phyloP scores from a whole-genome alignment of 2,888 invertebrate species.

The Eumacrocentrus americanus region DNA sequence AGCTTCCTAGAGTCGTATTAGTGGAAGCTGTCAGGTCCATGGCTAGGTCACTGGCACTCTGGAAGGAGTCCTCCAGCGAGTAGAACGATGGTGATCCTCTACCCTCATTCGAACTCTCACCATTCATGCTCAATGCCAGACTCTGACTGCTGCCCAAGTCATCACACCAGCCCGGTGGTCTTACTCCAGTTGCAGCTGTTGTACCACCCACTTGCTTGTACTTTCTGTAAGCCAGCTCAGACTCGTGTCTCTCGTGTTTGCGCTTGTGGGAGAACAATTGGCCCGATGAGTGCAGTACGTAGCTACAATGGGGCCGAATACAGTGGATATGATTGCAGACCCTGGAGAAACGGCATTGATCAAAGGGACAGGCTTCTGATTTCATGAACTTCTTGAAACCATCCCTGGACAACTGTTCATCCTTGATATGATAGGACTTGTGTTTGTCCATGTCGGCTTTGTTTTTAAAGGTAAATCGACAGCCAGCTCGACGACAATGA shows the following conservation, averaged over 20 bases:
- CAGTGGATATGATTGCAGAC: conserved; percentile 99
- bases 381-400: conserved; percentile 99
- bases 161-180: conserved; percentile 57
- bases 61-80: conserved; percentile 59
- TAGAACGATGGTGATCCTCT: conserved; percentile 64
- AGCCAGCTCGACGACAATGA: conserved; percentile 89
- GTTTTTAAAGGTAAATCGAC: conserved; percentile 96
- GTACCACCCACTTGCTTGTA: conserved; percentile 67
- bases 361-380: conserved; percentile 90
- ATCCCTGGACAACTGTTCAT: conserved; percentile 92
- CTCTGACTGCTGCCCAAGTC: conserved; percentile 45
- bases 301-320: conserved; percentile 92
- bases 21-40: conserved; percentile 58
- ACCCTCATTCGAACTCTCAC: conserved; percentile 65
- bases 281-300: conserved; percentile 94
- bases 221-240: conserved; percentile 85
- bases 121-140: conserved; percentile 60
- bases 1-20: conserved; percentile 40
- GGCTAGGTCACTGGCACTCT: conserved; percentile 57
- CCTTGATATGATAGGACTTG: conserved; percentile 97
- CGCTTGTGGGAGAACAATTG: conserved; percentile 97
- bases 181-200: conserved; percentile 60
- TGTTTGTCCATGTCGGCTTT: conserved; percentile 99
- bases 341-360: conserved; percentile 90
- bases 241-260: conserved; percentile 94